Evolutionary conservation across 2,113 vertebrate species (phyloP).

Genomic region (Cacatua alba): DNA sequence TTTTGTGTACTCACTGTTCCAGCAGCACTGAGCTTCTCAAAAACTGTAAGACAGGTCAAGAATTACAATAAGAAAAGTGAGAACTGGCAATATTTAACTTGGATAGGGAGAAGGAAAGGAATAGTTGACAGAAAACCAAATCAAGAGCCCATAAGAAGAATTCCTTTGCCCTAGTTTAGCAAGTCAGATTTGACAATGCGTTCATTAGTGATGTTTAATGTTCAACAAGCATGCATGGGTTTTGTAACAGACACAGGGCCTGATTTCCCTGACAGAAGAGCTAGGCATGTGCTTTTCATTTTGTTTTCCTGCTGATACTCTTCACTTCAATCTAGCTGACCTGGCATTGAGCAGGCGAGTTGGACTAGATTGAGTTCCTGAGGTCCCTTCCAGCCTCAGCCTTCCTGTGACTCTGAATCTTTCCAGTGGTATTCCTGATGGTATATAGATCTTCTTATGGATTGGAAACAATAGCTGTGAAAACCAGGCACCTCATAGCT

Average conservation of each 20-base stretch:
- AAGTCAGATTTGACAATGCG: not conserved
- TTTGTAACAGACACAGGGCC: not conserved
- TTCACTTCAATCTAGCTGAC: not conserved
- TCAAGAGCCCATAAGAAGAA: not conserved
- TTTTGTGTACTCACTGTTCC: not conserved
- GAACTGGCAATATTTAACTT: not conserved
- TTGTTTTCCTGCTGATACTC: not conserved
- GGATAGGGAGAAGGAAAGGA: not conserved
- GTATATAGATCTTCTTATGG: not conserved
- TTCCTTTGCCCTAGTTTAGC: not conserved
- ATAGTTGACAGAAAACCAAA: not conserved
- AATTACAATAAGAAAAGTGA: not conserved
- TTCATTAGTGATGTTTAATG: not conserved
- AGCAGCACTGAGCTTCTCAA: not conserved
- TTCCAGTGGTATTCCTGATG: not conserved
- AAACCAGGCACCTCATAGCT: not conserved
- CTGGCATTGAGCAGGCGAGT: not conserved
- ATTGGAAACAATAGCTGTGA: not conserved
- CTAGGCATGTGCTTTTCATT: not conserved
- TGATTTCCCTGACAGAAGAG: not conserved
- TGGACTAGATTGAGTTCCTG: not conserved
- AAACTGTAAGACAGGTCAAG: not conserved
- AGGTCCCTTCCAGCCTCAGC: not conserved
- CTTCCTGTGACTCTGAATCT: not conserved
- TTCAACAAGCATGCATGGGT: not conserved